These are phyloP conservation scores for Platysternon megacephalum DNA, from an alignment of 2,113 vertebrate species.

Conservation along the genomic window DNA sequence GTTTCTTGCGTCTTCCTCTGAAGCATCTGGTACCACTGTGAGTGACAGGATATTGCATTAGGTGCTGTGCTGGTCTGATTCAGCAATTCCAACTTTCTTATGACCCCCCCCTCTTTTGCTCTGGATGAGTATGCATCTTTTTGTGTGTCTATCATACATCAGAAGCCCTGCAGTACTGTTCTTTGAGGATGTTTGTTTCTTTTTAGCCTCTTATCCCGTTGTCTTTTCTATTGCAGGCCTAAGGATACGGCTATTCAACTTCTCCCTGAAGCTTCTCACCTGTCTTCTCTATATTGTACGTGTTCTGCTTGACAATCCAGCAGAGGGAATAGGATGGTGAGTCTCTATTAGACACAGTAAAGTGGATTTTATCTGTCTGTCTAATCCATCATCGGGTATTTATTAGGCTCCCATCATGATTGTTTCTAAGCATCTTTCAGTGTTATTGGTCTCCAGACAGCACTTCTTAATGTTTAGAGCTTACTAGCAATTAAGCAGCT, in stretches of 20 bases:
- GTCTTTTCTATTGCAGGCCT: slow-evolving; percentile 81
- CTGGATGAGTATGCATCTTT: background rate
- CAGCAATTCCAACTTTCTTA: background rate
- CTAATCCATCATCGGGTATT: background rate
- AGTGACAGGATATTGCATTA: background rate
- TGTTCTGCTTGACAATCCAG: slow-evolving; percentile 87
- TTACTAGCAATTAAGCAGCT: background rate
- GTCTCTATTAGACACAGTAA: background rate
- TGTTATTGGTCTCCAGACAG: background rate
- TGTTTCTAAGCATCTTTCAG: background rate
- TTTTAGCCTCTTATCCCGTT: accelerated
- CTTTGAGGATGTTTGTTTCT: background rate
- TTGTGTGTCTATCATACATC: background rate
- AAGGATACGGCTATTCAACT: slow-evolving; percentile 96
- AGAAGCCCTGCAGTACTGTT: background rate
- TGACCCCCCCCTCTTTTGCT: background rate
- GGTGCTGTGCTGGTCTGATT: background rate
- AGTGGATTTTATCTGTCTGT: background rate
- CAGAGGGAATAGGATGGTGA: slow-evolving; percentile 83
- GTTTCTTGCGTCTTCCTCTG: background rate
- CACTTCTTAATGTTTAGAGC: background rate
- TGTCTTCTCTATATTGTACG: slow-evolving; percentile 94
- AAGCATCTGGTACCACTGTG: background rate
- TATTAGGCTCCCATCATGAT: background rate
- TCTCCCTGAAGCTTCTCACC: slow-evolving; percentile 95